A percentile compares a stretch with the other conserved stretches of the same genome.
Evolutionary conservation across 2,797 vertebrate species (phyloP).

Genomic region (Distichodus sexfasciatus): DNA sequence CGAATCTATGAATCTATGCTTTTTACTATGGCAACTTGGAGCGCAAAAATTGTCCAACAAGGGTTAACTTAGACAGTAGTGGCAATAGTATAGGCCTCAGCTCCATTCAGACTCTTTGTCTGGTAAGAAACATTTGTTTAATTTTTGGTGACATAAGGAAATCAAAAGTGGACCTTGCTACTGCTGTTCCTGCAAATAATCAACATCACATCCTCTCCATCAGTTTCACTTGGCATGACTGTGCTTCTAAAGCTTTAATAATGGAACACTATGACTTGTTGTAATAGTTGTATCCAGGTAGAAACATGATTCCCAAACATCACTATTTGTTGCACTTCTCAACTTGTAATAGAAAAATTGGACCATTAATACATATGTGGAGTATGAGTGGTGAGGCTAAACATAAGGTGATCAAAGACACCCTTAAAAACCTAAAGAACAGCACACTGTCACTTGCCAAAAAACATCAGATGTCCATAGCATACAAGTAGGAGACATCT

Average conservation of each 20-base stretch:
- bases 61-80: constrained; percentile 18
- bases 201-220: not conserved
- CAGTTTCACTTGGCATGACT: constrained; percentile 17
- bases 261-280: constrained; percentile 35
- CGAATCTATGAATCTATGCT: constrained; percentile 15
- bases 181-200: not conserved
- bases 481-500: constrained; percentile 37
- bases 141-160: constrained; percentile 31
- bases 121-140: constrained; percentile 30
- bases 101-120: constrained; percentile 21
- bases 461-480: constrained; percentile 19
- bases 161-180: constrained; percentile 27
- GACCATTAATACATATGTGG: constrained; percentile 37
- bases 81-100: constrained; percentile 24
- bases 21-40: constrained; percentile 27
- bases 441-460: constrained; percentile 14
- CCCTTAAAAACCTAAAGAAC: constrained; percentile 37
- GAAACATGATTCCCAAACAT: constrained; percentile 35
- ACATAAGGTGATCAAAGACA: constrained; percentile 43
- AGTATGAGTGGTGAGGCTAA: constrained; percentile 37
- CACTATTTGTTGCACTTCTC: constrained; percentile 43
- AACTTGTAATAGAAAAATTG: constrained; percentile 35
- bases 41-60: constrained; percentile 30
- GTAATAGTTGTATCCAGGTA: constrained; percentile 37
- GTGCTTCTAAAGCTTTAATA: constrained; percentile 30